phyloP scores from a whole-genome alignment of 2,797 vertebrate species.

The Syngnathus acus region DNA sequence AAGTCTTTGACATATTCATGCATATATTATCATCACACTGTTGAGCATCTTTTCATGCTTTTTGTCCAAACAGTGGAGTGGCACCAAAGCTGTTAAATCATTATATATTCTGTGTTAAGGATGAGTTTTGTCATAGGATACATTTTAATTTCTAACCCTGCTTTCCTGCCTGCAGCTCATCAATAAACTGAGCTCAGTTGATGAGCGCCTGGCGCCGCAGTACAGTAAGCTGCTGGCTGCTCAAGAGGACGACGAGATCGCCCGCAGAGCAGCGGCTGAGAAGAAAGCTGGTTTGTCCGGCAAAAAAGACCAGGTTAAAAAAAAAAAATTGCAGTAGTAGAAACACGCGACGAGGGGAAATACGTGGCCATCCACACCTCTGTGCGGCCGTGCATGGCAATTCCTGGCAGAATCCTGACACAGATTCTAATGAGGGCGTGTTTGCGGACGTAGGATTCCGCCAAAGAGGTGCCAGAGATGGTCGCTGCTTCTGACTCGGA shows the following conservation, averaged over 20 bases:
- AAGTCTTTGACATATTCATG: conserved; percentile 32
- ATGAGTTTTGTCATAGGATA: too few species aligned
- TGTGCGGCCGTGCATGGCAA: too few species aligned
- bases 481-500: conserved; percentile 51
- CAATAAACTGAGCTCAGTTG: conserved; percentile 76
- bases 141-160: too few species aligned
- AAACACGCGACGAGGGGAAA: too few species aligned
- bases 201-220: conserved; percentile 75
- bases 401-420: not conserved
- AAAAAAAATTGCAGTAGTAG: not conserved
- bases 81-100: not conserved
- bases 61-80: not conserved
- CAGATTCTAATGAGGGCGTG: not conserved
- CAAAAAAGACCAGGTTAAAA: conserved; percentile 47
- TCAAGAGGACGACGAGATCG: conserved; percentile 29
- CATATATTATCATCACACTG: not conserved
- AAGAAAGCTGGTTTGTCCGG: conserved; percentile 46
- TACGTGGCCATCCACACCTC: too few species aligned
- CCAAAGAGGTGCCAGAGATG: conserved; percentile 22
- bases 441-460: conserved; percentile 38
- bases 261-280: conserved; percentile 23
- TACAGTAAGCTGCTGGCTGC: conserved; percentile 69
- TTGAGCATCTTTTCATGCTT: not conserved
- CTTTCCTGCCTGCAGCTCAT: conserved; percentile 69
- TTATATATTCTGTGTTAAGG: too few species aligned